phyloP scores from a whole-genome alignment of 2,797 vertebrate genomes.

The Ciconia nigra region DNA sequence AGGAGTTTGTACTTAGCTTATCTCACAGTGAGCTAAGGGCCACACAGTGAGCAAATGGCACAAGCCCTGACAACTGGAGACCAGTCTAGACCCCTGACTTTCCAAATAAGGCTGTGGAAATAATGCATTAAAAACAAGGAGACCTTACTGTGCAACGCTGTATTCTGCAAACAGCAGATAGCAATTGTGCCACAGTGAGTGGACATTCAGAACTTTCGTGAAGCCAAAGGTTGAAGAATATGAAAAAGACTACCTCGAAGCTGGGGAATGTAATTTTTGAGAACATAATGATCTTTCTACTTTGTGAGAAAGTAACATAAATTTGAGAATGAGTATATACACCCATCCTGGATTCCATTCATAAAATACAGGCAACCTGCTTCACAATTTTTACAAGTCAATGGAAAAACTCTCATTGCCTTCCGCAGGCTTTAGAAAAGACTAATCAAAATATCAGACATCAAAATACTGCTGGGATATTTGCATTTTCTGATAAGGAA shows the following conservation, averaged over 20 bases:
- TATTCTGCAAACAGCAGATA: background rate
- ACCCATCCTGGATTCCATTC: background rate
- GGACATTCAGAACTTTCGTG: background rate
- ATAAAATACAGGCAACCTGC: background rate
- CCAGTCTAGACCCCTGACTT: background rate
- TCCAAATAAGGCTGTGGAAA: background rate
- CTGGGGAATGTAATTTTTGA: background rate
- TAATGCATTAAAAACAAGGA: background rate
- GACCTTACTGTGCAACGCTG: background rate
- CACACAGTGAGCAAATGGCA: background rate
- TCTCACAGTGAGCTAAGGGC: too few species aligned
- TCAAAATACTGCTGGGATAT: background rate
- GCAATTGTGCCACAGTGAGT: background rate
- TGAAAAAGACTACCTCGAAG: background rate
- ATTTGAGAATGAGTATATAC: background rate
- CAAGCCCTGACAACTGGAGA: background rate
- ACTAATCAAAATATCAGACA: background rate
- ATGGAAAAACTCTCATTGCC: background rate
- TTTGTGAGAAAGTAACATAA: background rate
- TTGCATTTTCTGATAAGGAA: background rate
- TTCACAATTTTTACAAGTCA: background rate
- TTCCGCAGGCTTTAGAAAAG: background rate
- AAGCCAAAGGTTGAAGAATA: background rate
- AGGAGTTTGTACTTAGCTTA: background rate
- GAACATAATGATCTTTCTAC: background rate